Evolutionary conservation across 2,797 vertebrate genomes (phyloP).

Genomic region (Martes flavigula): DNA sequence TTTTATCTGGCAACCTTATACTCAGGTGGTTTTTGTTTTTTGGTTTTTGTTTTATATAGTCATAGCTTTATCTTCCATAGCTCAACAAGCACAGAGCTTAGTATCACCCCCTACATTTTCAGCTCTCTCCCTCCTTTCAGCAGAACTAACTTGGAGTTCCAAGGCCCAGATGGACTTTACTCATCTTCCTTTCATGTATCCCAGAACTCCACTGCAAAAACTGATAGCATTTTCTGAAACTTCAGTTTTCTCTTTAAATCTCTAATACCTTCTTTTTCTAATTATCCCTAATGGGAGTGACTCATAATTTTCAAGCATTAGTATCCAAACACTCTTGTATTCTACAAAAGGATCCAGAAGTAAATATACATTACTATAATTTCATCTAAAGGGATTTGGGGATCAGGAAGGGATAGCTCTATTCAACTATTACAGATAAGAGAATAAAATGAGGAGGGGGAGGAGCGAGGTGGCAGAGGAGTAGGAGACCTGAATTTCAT

Average conservation of each 20-base stretch:
- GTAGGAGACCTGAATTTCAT: no score
- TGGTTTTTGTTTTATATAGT: neutral
- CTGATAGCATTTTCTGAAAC: neutral
- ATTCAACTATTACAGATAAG: neutral
- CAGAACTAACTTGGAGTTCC: neutral
- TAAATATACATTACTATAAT: neutral
- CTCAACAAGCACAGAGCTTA: neutral
- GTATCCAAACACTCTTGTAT: neutral
- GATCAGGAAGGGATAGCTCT: neutral
- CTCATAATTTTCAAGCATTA: neutral
- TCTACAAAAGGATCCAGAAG: neutral
- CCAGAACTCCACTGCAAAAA: neutral
- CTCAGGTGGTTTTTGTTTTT: neutral
- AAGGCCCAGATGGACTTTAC: neutral
- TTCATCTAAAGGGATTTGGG: conserved; percentile 2
- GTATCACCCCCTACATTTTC: neutral
- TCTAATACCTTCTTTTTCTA: conserved; percentile 23
- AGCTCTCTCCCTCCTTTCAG: neutral
- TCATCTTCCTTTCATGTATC: neutral
- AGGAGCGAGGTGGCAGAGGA: no score
- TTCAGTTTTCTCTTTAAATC: conserved; percentile 23
- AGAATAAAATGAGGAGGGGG: neutral
- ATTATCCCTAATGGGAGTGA: neutral
- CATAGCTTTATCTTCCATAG: neutral
- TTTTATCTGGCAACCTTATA: neutral